A percentile compares a stretch with the other conserved stretches of the same genome.
Evolutionary conservation across 2,113 vertebrate species (phyloP).

Genomic region (Dromiciops gliroides): DNA sequence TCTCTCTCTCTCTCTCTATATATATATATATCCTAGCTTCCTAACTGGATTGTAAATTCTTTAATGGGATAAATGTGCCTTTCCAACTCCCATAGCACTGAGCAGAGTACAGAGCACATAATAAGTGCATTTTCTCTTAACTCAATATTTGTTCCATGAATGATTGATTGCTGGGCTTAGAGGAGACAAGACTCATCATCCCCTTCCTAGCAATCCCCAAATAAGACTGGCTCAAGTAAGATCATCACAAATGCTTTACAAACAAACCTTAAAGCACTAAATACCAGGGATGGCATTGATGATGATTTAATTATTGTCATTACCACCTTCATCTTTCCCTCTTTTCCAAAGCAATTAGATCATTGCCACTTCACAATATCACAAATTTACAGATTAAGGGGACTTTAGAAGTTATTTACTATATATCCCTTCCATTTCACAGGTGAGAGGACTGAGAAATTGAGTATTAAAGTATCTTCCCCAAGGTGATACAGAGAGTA

Average conservation of each 20-base stretch:
- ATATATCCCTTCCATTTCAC: neutral
- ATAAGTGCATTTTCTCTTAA: neutral
- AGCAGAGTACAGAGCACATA: neutral
- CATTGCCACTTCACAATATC: neutral
- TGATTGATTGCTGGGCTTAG: neutral
- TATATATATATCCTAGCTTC: neutral
- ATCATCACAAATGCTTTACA: neutral
- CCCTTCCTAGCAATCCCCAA: neutral
- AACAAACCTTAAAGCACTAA: neutral
- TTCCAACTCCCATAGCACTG: neutral
- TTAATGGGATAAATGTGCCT: neutral
- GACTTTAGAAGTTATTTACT: neutral
- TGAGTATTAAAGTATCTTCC: neutral
- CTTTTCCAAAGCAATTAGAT: neutral
- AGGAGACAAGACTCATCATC: neutral
- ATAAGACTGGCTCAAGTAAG: neutral
- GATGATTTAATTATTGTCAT: slow-evolving; percentile 8
- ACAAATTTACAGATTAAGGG: neutral
- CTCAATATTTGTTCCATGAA: neutral
- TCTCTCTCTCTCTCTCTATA: too few relatives aligned
- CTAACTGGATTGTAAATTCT: neutral
- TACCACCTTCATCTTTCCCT: neutral
- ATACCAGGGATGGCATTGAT: neutral
- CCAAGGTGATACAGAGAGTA: neutral
- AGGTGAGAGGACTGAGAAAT: neutral